A percentile compares a stretch with the other conserved stretches of the same genome.
These are phyloP conservation scores for Sarcophaga subvicina DNA, from an alignment of 2,888 invertebrate species.

Conservation along the genomic window DNA sequence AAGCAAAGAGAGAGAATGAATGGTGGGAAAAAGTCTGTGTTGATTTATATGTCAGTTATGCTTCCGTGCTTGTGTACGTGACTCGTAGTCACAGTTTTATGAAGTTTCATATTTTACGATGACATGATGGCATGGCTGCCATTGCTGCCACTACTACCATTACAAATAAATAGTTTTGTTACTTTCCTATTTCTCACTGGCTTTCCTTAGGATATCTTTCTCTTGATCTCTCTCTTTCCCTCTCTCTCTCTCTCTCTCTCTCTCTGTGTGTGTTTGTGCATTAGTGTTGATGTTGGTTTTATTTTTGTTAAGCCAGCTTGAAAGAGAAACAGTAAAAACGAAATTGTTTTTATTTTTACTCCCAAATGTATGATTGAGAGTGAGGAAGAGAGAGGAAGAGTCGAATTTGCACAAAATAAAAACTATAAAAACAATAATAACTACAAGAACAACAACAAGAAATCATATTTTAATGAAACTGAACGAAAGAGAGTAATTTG, in stretches of 20 bases:
- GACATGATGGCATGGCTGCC: conserved; percentile 47
- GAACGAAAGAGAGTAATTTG: conserved; percentile 2
- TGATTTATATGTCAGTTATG: conserved; percentile 50
- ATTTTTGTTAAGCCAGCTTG: neutral
- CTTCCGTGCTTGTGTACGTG: conserved; percentile 38
- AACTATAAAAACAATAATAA: conserved; percentile 20
- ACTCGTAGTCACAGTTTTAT: conserved; percentile 51
- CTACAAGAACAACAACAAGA: too few species aligned
- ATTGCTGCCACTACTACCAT: conserved; percentile 2
- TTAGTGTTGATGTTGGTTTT: neutral
- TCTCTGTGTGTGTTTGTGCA: neutral
- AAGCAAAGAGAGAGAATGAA: neutral
- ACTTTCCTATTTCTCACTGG: neutral
- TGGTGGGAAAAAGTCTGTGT: neutral
- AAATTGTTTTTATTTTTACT: neutral
- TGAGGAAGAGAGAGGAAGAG: too few species aligned
- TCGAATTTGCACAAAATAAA: conserved; percentile 17
- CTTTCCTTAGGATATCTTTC: conserved; percentile 8
- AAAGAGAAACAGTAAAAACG: neutral
- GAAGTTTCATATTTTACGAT: conserved; percentile 53
- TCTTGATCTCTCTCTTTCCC: neutral
- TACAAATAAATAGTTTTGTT: conserved; percentile 1
- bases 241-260: neutral
- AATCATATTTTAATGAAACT: conserved; percentile 11
- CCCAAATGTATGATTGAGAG: neutral